Conservation (phyloP, 2,797 vertebrate genomes). For the Tauraco hartlaubi region DNA sequence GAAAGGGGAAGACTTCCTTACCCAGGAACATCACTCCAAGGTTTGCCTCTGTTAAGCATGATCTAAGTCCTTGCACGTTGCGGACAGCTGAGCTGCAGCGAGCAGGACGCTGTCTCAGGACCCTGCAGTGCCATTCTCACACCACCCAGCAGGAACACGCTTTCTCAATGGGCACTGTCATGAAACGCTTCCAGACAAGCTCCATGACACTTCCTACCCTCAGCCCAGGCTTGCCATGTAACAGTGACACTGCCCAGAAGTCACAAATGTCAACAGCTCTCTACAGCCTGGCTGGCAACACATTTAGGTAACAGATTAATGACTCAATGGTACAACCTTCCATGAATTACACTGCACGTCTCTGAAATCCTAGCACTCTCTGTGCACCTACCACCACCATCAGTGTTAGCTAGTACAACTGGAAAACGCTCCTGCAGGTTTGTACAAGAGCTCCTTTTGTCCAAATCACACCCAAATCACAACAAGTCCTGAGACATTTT, state of each 20-base stretch:
- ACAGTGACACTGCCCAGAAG: not conserved
- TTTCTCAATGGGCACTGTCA: not conserved
- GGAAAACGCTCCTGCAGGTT: not conserved
- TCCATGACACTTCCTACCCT: not conserved
- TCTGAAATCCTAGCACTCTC: not conserved
- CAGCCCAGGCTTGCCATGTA: not conserved
- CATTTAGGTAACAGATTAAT: not conserved
- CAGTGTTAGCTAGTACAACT: not conserved
- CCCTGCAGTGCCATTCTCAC: not conserved
- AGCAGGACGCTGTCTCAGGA: not conserved
- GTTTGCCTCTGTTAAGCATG: not conserved
- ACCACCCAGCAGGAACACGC: not conserved
- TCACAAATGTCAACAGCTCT: slow-evolving; percentile 17
- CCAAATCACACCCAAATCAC: not conserved
- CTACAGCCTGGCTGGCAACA: not conserved
- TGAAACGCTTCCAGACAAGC: not conserved
- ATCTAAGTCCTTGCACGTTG: rapidly evolving
- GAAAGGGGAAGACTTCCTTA: not conserved
- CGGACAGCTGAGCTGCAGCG: not conserved
- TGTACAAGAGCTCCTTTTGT: not conserved
- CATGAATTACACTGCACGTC: not conserved
- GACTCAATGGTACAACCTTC: not conserved
- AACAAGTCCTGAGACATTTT: not conserved
- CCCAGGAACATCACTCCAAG: not conserved
- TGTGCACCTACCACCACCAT: not conserved